Base-by-base conservation (phyloP, 2,888 invertebrate species). In the Automeris io region DNA sequence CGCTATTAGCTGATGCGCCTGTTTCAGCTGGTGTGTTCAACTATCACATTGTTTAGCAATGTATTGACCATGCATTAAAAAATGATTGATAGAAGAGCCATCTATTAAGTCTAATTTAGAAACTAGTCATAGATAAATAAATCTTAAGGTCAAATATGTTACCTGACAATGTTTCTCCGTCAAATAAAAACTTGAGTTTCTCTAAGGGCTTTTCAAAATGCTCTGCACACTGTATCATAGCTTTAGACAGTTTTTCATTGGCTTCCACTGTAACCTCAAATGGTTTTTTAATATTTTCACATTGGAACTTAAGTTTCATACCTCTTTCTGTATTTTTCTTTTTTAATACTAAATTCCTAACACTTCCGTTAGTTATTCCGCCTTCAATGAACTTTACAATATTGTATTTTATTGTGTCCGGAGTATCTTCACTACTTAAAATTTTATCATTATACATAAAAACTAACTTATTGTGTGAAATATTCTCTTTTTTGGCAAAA, bases 171-270 rank as follows among this genome's bases (percentile, higher is more conserved):
- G 60, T 37, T 46, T 89, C 88, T 1, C 89, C 89, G 57, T 89
- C 89, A 59, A 89, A 89, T 42, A 72, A 69, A 53, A 89, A 89
- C 26, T 70, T 78, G 4, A 89, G 54, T 35, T 66, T 76, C 0
- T 70, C 63, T 2, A 86, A 9, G 0, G 76, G 62, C n/a, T 61
- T 47, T 24, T 85, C 78, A 4, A 83, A 61, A 45, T 81, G 70
- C 43, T 88, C 85, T 0, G 88, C 75, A 61, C 76, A 88, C 45
- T 80, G 77, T 22, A 70, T 54, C 85, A 89, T 86, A 0, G 83
- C 72, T 1, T 70, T 29, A 0, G 49, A 53, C 33, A 89, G 39
- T 26, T 65, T 77, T 0, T 88, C 81, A 33, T 77, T 61, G 0
- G 54, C 52, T 3, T 47, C 42, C 0, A 88, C 43, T 0, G 25